Evolutionary conservation across 2,888 invertebrate species (phyloP).

Genomic region (Temnothorax ravouxi): DNA sequence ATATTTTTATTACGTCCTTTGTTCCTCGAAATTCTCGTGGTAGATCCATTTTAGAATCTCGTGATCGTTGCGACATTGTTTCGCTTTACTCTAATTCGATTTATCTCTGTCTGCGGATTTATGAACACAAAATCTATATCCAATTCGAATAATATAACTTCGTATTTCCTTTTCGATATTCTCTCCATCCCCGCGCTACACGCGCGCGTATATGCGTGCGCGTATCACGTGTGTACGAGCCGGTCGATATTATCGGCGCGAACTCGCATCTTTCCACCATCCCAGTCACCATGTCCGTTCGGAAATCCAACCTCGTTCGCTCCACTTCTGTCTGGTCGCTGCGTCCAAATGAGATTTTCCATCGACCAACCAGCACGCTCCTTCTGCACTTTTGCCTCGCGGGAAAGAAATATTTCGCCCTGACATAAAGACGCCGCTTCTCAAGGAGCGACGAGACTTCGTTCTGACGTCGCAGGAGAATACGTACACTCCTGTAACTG

Average conservation of each 20-base stretch:
- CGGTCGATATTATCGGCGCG: slow-evolving; percentile 36
- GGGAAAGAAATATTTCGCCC: slow-evolving; percentile 30
- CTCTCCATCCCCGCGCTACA: neutral
- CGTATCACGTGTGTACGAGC: slow-evolving; percentile 66
- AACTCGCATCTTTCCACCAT: slow-evolving; percentile 67
- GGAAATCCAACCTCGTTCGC: slow-evolving; percentile 74
- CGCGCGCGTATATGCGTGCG: slow-evolving; percentile 6
- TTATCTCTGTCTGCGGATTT: neutral
- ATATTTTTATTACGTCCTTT: neutral
- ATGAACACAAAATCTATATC: slow-evolving; percentile 26
- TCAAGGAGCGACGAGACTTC: neutral
- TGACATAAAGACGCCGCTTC: slow-evolving; percentile 36
- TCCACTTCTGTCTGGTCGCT: slow-evolving; percentile 75
- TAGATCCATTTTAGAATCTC: neutral
- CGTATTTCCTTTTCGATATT: slow-evolving; percentile 24
- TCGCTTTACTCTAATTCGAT: slow-evolving; percentile 28
- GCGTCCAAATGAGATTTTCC: slow-evolving; percentile 74
- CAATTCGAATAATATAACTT: slow-evolving; percentile 31
- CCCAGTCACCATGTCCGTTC: slow-evolving; percentile 73
- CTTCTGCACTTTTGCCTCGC: slow-evolving; percentile 37
- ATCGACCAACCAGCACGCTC: slow-evolving; percentile 58
- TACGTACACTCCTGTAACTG: slow-evolving; percentile 32
- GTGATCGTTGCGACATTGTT: neutral
- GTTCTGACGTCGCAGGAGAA: slow-evolving; percentile 28
- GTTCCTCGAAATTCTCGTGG: neutral